Evolutionary conservation across 2,113 vertebrate genomes (phyloP), one percentile per base, ranked within the genome.

Genomic region (Corynorhinus townsendii): DNA sequence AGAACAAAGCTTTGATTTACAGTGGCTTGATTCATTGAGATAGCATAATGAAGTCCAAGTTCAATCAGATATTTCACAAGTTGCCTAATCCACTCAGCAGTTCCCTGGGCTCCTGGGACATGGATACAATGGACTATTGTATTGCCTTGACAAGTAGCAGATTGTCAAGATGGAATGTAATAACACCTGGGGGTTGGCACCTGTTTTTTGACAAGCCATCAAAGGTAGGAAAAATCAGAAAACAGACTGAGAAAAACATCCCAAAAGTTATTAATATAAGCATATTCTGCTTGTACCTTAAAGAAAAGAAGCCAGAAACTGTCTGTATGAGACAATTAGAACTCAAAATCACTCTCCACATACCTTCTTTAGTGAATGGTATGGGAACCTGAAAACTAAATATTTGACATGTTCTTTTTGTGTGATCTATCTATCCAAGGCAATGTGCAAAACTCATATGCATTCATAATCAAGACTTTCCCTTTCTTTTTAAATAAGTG

Each of bases 181-280:
- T 97, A 95, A 96, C 91, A 96, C 59, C 33, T 16, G 79, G 95
- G 96, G 92, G 90, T 96, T 96, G 90, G 96, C 96, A 97, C 96
- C 91, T 96, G 95, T 97, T 97, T 98, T 98, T 84, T 98, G 94
- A 98, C 95, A 98, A 98, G 85, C 89, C 95, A 83, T 92, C 68
- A 75, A 91, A 96, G 85, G 68, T 3, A 49, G 95, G 90, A 47
- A 97, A 98, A 98, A 97, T 97, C 96, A 96, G 92, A 90, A 93
- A 97, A 93, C 40, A 93, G 77, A 97, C 93, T 90, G 93, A 97
- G 97, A 96, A 96, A 68, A 10, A 30, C 69, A 89, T 85, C 96
- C 91, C n/a, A 12, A 85, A 77, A 97, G 82, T 69, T 97, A 82
- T 38, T 94, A 96, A 89, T 7, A 62, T 66, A 81, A 82, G 56